A percentile compares a stretch with the other conserved stretches of the same genome.
These are phyloP conservation scores for Aplidium turbinatum DNA, from an alignment of 23 tunicate species.

Conservation along the genomic window DNA sequence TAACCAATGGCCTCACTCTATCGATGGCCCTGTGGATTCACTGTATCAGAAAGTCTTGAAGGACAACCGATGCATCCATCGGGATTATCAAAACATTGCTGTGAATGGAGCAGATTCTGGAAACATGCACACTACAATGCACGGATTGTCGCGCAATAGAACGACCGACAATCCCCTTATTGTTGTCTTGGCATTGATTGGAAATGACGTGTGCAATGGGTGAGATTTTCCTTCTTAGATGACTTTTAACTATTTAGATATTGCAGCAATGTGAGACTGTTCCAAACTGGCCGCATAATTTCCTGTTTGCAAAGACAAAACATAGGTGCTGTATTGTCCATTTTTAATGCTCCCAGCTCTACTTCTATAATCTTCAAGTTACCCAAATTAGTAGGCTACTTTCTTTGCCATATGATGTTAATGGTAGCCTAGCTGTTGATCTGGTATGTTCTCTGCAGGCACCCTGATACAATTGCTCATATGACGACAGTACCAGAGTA, in stretches of 20 bases:
- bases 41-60: conserved; percentile 51
- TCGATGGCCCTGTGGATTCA: conserved; percentile 76
- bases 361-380: too few species aligned
- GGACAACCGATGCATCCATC: conserved; percentile 65
- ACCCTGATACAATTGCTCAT: conserved; percentile 58
- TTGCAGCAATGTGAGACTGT: too few species aligned
- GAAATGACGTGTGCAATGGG: conserved; percentile 99
- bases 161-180: conserved; percentile 65
- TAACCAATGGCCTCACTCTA: conserved; percentile 63
- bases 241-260: too few species aligned
- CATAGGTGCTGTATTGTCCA: too few species aligned
- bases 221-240: too few species aligned
- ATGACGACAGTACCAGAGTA: conserved; percentile 80
- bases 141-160: conserved; percentile 46
- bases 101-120: conserved; percentile 87
- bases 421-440: neutral
- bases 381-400: too few species aligned
- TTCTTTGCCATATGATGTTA: neutral
- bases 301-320: too few species aligned
- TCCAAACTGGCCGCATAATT: too few species aligned
- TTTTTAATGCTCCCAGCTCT: too few species aligned
- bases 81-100: conserved; percentile 86
- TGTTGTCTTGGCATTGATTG: conserved; percentile 75
- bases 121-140: conserved; percentile 49
- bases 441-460: conserved; percentile 27